Conservation (phyloP, 2,797 vertebrate genomes). For the Microhierax caerulescens region DNA sequence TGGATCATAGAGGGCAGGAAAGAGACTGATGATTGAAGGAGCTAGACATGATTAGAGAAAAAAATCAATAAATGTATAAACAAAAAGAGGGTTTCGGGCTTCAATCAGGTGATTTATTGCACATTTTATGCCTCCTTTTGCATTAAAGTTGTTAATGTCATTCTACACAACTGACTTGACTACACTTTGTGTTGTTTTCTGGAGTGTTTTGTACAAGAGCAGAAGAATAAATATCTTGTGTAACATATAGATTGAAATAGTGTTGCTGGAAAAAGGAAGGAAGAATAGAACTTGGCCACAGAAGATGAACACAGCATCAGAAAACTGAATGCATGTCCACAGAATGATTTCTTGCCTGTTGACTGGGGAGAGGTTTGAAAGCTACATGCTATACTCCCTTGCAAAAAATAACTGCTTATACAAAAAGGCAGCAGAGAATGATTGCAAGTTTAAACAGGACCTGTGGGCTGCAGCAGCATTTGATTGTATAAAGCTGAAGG, state of each 20-base stretch:
- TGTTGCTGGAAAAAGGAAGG: not conserved
- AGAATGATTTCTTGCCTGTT: constrained; percentile 34
- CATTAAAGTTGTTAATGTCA: constrained; percentile 17
- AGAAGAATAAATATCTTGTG: constrained; percentile 20
- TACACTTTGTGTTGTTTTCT: not conserved
- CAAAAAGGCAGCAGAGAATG: not conserved
- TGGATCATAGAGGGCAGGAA: constrained; percentile 40
- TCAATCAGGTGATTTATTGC: constrained; percentile 30
- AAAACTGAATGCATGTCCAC: not conserved
- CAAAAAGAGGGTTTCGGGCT: constrained; percentile 47
- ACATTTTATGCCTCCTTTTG: constrained; percentile 19
- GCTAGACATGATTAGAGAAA: constrained; percentile 46
- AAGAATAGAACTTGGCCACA: not conserved
- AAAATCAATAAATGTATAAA: constrained; percentile 67
- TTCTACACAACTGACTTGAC: not conserved
- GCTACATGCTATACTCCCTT: not conserved
- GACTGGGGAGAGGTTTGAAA: constrained; percentile 31
- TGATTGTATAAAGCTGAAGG: not conserved
- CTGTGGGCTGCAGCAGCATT: not conserved
- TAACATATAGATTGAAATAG: constrained; percentile 39
- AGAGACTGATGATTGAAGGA: constrained; percentile 44
- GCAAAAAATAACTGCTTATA: not conserved
- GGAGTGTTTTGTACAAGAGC: not conserved
- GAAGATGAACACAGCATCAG: constrained; percentile 7
- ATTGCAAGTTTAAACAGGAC: not conserved